Conservation (phyloP, 1,140 invertebrate species). For the Drosophila repleta region DNA sequence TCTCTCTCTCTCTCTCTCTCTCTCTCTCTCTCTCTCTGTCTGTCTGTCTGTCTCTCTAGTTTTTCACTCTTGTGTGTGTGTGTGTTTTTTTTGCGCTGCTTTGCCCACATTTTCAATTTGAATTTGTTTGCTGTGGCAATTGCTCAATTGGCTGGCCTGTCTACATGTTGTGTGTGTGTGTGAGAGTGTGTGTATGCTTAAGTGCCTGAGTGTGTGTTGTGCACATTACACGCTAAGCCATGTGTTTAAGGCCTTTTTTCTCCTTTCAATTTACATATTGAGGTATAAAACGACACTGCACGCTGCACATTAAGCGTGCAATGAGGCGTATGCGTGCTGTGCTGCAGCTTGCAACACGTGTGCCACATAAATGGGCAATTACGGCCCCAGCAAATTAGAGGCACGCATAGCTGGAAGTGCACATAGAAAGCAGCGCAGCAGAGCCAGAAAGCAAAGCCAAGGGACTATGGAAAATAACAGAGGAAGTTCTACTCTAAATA, state of each 20-base stretch:
- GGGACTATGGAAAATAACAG: too few species aligned
- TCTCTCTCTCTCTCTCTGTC: constrained; percentile 19
- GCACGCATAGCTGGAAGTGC: constrained; percentile 3
- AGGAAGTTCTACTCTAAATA: too few species aligned
- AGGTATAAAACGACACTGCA: constrained; percentile 35
- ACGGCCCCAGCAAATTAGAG: constrained; percentile 16
- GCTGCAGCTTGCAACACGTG: constrained; percentile 27
- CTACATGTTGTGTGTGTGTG: constrained; percentile 36
- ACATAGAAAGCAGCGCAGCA: not conserved
- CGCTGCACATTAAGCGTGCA: constrained; percentile 43
- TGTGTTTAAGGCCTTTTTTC: constrained; percentile 61
- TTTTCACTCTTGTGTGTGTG: constrained; percentile 2
- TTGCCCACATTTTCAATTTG: constrained; percentile 81
- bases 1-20: constrained; percentile 16
- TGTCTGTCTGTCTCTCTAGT: constrained; percentile 11
- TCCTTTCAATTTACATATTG: constrained; percentile 22
- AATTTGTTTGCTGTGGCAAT: constrained; percentile 81
- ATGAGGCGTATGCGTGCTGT: constrained; percentile 62
- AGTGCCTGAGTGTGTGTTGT: constrained; percentile 45
- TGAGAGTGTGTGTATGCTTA: constrained; percentile 25
- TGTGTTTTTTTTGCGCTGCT: constrained; percentile 41
- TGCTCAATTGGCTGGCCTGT: constrained; percentile 75
- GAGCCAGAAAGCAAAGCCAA: too few species aligned
- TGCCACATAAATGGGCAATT: constrained; percentile 19
- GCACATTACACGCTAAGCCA: constrained; percentile 74